A percentile compares a stretch with the other conserved stretches of the same genome.
phyloP scores from a whole-genome alignment of 2,888 invertebrate species.

The Phyllotreta striolata region DNA sequence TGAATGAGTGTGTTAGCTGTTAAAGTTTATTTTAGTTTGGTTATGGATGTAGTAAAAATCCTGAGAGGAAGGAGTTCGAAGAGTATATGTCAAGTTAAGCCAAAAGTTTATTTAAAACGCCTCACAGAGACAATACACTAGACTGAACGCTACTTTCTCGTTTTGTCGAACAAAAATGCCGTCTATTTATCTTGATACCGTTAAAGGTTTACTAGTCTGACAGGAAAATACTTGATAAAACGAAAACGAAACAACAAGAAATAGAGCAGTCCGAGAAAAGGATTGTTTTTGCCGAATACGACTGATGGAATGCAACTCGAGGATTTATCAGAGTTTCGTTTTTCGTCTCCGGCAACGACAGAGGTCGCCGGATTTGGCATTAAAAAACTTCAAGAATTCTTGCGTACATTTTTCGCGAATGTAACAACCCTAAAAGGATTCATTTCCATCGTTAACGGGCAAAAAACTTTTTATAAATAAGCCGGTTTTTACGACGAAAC shows the following conservation, averaged over 20 bases:
- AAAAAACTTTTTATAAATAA: too few relatives aligned
- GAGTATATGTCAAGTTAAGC: constrained; percentile 16
- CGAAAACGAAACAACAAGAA: constrained; percentile 35
- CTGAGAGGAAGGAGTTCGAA: not conserved
- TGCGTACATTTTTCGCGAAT: too few relatives aligned
- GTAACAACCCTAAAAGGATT: too few relatives aligned
- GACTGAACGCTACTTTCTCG: constrained; percentile 32
- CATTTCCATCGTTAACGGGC: too few relatives aligned
- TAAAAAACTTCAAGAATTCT: too few relatives aligned
- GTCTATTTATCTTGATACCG: constrained; percentile 40
- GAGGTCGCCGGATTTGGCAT: not conserved
- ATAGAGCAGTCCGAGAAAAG: constrained; percentile 29
- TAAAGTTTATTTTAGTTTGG: too few relatives aligned
- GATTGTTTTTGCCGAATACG: constrained; percentile 30
- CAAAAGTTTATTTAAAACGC: constrained; percentile 37
- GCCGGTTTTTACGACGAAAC: not conserved
- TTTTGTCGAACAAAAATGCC: constrained; percentile 39
- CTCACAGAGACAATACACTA: constrained; percentile 29
- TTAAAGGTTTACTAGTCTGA: constrained; percentile 40
- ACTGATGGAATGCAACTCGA: constrained; percentile 19
- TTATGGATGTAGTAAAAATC: too few relatives aligned
- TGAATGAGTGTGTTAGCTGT: too few relatives aligned
- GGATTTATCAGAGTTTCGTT: constrained; percentile 19
- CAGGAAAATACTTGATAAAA: constrained; percentile 33
- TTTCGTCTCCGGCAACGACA: not conserved